These are phyloP conservation scores for Camptogramma bilineatum DNA, from an alignment of 2,888 invertebrate species.

Conservation along the genomic window DNA sequence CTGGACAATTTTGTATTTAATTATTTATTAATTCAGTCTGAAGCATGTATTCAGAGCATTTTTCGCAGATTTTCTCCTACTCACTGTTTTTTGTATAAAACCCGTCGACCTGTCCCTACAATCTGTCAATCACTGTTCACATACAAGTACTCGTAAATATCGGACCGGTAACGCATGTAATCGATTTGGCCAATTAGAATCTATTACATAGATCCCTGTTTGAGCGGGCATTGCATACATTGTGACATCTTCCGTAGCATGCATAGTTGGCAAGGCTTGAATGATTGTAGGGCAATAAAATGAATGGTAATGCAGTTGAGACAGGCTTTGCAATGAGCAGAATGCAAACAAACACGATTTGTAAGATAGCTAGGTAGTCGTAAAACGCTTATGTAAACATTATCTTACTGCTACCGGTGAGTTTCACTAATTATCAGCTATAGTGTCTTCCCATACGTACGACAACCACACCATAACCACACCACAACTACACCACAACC, in stretches of 20 bases:
- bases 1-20: too few species aligned
- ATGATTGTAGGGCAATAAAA: slow-evolving; percentile 21
- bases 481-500: too few species aligned
- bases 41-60: too few species aligned
- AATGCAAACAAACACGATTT: slow-evolving; percentile 17
- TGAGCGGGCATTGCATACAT: slow-evolving; percentile 49
- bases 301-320: slow-evolving; percentile 19
- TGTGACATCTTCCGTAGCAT: slow-evolving; percentile 14
- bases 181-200: slow-evolving; percentile 76
- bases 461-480: too few species aligned
- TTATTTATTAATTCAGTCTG: too few species aligned
- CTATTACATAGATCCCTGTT: slow-evolving; percentile 60
- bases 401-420: neutral
- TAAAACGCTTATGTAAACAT: slow-evolving; percentile 1
- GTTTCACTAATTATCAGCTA: neutral
- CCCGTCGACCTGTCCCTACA: slow-evolving; percentile 47
- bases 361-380: slow-evolving; percentile 7
- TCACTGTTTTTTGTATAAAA: slow-evolving; percentile 8
- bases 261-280: slow-evolving; percentile 8
- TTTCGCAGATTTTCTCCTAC: too few species aligned
- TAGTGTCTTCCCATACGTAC: too few species aligned
- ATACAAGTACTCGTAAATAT: slow-evolving; percentile 65
- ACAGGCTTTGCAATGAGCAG: slow-evolving; percentile 11
- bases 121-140: slow-evolving; percentile 59
- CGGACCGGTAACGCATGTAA: slow-evolving; percentile 63